Base-by-base conservation (phyloP, 92 coral and sea anemone species). In the Bergia sp. region DNA sequence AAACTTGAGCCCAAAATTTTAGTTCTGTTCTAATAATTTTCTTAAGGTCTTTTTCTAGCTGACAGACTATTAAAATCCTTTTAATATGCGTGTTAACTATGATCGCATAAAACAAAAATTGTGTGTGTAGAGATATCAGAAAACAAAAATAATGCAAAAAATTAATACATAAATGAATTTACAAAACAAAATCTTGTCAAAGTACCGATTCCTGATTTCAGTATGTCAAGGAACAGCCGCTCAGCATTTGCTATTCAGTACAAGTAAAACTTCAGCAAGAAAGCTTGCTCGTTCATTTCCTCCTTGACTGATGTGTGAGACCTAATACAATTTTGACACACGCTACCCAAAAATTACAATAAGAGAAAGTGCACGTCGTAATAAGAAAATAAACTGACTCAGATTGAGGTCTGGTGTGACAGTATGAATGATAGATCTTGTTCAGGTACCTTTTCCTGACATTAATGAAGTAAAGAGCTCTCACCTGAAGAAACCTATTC, bases 401-500 rank as follows among this genome's bases (percentile, higher is more conserved):
- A 73, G 7, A 16, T 76, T 41, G 11, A 7, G 47, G n/a, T 39
- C 45, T 2, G 21, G 43, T 20, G 37, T 16, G 12, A 21, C 23
- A 21, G 50, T 39, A 75, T 79, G 29, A 50, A 79, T 55, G n/a
- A 13, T 20, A 79, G 1, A 10, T 4, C 5, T 21, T 15, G 36
- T 82, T 82, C 50, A 66, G 55, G 57, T 67, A 8, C 37, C 65
- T 29, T 42, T 41, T 42, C 21, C 57, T 8, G 67, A 36, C 8
- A 82, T n/a, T 20, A 18, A 3, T 6, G 29, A 82, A 44, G 41
- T 6, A 61, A 82, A 65, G 42, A 42, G 37, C 76, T 29, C 77
- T 82, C 41, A 82, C 86, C 86, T 65, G 53, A 42, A 82, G 36
- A 66, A 82, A 82, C 77, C 37, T 36, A 82, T 5, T 66, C 58